phyloP scores from a whole-genome alignment of 2,797 vertebrate species.

The Semaprochilodus insignis region DNA sequence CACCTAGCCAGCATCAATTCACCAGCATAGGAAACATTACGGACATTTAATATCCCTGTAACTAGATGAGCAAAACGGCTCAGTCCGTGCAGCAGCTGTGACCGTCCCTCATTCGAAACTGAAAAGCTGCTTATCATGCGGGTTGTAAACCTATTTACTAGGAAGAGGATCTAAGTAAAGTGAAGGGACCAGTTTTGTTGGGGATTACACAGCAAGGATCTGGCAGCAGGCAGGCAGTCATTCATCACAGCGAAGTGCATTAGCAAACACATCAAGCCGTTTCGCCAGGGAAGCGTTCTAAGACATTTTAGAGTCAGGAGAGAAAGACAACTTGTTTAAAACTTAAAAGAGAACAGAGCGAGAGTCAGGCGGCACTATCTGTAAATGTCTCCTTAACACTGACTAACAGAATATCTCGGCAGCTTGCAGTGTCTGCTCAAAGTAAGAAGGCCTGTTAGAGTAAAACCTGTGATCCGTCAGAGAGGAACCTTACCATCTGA shows the following conservation, averaged over 20 bases:
- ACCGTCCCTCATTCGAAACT: conserved; percentile 63
- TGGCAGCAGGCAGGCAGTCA: conserved; percentile 39
- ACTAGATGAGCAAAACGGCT: conserved; percentile 18
- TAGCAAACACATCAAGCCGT: conserved; percentile 39
- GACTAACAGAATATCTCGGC: neutral
- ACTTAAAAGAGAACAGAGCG: conserved; percentile 5
- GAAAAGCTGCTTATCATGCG: conserved; percentile 76
- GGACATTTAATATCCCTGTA: conserved; percentile 1
- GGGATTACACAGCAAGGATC: conserved; percentile 49
- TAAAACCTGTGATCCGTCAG: neutral
- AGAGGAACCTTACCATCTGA: neutral
- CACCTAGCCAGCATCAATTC: neutral
- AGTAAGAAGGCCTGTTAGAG: neutral
- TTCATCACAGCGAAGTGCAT: conserved; percentile 38
- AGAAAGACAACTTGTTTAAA: conserved; percentile 17
- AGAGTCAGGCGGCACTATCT: neutral
- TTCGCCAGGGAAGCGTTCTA: conserved; percentile 20
- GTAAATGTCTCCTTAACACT: conserved; percentile 2
- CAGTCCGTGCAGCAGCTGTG: conserved; percentile 15
- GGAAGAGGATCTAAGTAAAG: conserved; percentile 64
- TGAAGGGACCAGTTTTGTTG: conserved; percentile 40
- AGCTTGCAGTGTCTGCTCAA: neutral
- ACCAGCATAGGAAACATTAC: conserved; percentile 6
- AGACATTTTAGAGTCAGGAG: conserved; percentile 17
- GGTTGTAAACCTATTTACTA: conserved; percentile 73